Evolutionary conservation across 2,113 vertebrate species (phyloP).

Genomic region (Oreotrochilus melanogaster): DNA sequence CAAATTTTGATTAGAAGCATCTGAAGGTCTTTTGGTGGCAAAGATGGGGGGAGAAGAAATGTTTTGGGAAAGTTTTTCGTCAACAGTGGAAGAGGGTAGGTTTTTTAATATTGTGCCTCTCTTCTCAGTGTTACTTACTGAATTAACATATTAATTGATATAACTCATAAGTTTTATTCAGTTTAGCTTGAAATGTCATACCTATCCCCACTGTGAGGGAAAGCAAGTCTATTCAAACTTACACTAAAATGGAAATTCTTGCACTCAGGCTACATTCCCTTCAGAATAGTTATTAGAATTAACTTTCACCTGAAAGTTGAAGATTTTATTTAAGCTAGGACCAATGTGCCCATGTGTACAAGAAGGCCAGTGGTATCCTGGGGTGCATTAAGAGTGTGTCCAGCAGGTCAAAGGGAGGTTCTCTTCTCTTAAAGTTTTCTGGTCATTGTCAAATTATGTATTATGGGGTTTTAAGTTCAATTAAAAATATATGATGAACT

Average conservation of each 20-base stretch:
- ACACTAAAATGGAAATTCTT: not conserved
- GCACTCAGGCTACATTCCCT: not conserved
- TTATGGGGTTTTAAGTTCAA: not conserved
- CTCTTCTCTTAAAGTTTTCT: not conserved
- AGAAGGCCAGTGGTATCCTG: too few species aligned
- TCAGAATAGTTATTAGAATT: not conserved
- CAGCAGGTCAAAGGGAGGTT: too few species aligned
- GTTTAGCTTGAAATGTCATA: not conserved
- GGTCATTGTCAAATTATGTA: not conserved
- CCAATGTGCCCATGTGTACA: not conserved
- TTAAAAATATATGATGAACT: not conserved
- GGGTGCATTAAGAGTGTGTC: too few species aligned
- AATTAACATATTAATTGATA: not conserved
- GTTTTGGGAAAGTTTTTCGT: not conserved
- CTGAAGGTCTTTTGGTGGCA: not conserved
- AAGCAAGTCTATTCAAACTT: not conserved
- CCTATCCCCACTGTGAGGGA: not conserved
- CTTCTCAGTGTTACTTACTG: not conserved
- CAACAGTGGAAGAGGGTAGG: not conserved
- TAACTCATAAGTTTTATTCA: not conserved
- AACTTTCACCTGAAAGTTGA: not conserved
- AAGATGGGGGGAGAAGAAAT: too few species aligned
- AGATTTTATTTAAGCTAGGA: not conserved
- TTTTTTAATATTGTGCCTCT: not conserved
- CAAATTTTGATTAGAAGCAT: not conserved